Conservation (phyloP, 2,113 vertebrate species). For the Numenius arquata region DNA sequence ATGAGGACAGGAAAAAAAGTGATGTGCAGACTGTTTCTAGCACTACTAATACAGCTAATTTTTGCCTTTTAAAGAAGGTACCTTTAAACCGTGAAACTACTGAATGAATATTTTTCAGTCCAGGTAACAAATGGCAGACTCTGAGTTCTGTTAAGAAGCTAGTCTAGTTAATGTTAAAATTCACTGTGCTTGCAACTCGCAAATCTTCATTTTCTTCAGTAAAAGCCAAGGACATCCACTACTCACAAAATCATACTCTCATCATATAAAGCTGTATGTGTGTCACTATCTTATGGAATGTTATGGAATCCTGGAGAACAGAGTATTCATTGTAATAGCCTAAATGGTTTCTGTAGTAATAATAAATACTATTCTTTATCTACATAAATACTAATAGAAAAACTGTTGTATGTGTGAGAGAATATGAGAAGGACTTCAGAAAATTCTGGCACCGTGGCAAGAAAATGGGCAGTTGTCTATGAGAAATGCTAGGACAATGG, state of each 20-base stretch:
- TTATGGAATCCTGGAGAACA: neutral
- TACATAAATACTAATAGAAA: neutral
- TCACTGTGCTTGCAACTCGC: neutral
- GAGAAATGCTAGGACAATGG: neutral
- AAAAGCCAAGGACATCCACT: neutral
- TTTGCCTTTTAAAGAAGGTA: neutral
- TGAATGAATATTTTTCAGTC: neutral
- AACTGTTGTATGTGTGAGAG: neutral
- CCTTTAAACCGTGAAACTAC: neutral
- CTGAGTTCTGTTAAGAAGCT: neutral
- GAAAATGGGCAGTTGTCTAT: neutral
- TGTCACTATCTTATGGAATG: neutral
- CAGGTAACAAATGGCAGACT: neutral
- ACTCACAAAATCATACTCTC: neutral
- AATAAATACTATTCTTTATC: neutral
- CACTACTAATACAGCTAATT: neutral
- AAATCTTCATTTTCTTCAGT: neutral
- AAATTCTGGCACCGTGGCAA: neutral
- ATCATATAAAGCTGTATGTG: neutral
- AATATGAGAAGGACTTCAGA: neutral
- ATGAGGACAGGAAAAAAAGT: neutral
- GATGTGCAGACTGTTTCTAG: accelerated
- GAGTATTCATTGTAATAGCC: neutral
- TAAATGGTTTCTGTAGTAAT: neutral
- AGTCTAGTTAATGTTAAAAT: neutral